Base-by-base conservation (phyloP, 2,797 vertebrate species). In the Mormyrops boulengeri region DNA sequence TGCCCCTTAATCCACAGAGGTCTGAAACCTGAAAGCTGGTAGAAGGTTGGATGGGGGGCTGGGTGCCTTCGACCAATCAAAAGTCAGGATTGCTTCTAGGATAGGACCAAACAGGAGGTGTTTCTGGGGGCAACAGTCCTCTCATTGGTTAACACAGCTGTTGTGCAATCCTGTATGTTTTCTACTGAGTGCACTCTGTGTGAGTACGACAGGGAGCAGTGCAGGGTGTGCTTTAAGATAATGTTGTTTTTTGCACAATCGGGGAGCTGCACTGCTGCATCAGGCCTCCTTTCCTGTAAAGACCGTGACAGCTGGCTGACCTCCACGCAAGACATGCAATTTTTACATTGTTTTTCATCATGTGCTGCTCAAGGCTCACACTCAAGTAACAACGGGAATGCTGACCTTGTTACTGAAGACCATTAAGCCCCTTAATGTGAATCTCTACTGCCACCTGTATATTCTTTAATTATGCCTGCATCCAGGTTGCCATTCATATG, bases 111-210 rank as follows among this genome's bases (percentile, higher is more conserved):
- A 94, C 94, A 94, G 0, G 90, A 90, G 92, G 66, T 95, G 95
- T 96, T 96, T 95, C 95, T 94, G 95, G 93, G 95, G 95, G 96
- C 95, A 96, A 96, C 96, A 96, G 95, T 89, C 91, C 92, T 94
- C 60, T 90, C 93, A 96, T 96, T 96, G 96, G 96, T 41, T 92
- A 88, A 41, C 5, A n/a, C 88, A 49, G 93, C 91, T 94, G 66
- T 34, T 95, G 93, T 92, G 93, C 94, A 94, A 93, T 91, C 44
- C 91, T 91, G 93, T 94, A 93, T 93, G 94, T 93, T 93, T 94
- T 77, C 91, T 90, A 57, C 90, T 90, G 91, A 92, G 69, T 47
- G 30, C 52, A 2, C n/a, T 44, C 2, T 86, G 4, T n/a, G 34
- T 30, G 53, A 19, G 19, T 9, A 17, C 14, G 26, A 49, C 41